Percentiles rank a stretch among this genome's conserved stretches.
Evolutionary conservation across 2,888 invertebrate species (phyloP).

Genomic region (Lydus trimaculatus): DNA sequence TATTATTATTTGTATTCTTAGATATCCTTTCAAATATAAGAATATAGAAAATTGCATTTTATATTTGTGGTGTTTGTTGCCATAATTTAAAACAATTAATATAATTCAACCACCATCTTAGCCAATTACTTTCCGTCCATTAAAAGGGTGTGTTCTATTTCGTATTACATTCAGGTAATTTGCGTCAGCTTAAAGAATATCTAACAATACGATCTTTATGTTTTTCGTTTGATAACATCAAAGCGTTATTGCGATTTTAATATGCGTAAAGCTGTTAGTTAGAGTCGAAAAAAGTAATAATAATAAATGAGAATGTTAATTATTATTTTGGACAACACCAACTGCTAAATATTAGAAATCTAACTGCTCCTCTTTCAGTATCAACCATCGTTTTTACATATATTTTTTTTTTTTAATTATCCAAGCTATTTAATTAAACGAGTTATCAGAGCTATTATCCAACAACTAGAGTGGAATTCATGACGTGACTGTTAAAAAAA

Average conservation of each 20-base stretch:
- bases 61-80: not conserved
- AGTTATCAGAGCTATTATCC: not conserved
- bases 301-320: slow-evolving; percentile 22
- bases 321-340: slow-evolving; percentile 30
- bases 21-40: not conserved
- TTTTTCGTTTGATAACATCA: slow-evolving; percentile 18
- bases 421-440: slow-evolving; percentile 20
- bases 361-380: slow-evolving; percentile 17
- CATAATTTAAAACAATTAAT: slow-evolving; percentile 6
- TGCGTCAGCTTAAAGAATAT: slow-evolving; percentile 23
- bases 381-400: not conserved
- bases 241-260: slow-evolving; percentile 37
- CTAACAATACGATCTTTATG: slow-evolving; percentile 23
- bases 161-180: slow-evolving; percentile 5
- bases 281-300: too few species aligned
- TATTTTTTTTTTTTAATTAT: slow-evolving; percentile 32
- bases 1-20: not conserved
- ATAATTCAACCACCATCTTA: not conserved
- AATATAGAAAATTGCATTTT: not conserved
- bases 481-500: slow-evolving; percentile 1
- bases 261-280: slow-evolving; percentile 34
- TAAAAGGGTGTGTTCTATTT: not conserved
- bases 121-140: not conserved
- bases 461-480: not conserved
- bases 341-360: slow-evolving; percentile 35